Conservation (phyloP, 2,888 invertebrate species). For the Disparrhopalites patrizii region DNA sequence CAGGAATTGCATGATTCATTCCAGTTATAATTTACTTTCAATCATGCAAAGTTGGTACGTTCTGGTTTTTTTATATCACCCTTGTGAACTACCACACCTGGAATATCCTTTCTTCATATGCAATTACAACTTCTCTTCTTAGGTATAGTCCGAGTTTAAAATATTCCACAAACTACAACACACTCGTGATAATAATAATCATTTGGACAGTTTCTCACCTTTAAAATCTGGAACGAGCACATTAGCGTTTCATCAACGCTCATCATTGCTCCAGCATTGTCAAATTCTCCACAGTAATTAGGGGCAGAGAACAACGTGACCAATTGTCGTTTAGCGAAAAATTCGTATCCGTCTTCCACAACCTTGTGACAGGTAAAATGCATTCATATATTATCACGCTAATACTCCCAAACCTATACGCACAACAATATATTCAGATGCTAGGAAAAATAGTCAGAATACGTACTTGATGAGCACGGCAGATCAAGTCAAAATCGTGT, state of each 20-base stretch:
- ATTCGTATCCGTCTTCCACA: slow-evolving; percentile 98
- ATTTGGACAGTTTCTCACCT: too few relatives aligned
- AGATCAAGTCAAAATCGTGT: slow-evolving; percentile 95
- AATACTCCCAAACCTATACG: neutral
- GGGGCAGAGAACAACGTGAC: slow-evolving; percentile 99
- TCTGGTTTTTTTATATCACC: too few relatives aligned
- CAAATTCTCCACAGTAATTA: slow-evolving; percentile 97
- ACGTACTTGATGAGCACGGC: slow-evolving; percentile 97
- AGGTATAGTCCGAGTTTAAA: too few relatives aligned
- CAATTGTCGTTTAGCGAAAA: slow-evolving; percentile 96
- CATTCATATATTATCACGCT: neutral
- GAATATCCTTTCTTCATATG: too few relatives aligned
- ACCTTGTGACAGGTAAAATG: slow-evolving; percentile 58
- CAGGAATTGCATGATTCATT: too few relatives aligned
- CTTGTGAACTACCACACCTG: too few relatives aligned
- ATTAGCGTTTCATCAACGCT: slow-evolving; percentile 97
- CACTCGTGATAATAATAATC: too few relatives aligned
- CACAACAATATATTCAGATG: neutral
- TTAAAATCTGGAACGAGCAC: slow-evolving; percentile 99
- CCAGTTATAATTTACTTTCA: too few relatives aligned
- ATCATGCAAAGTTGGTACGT: too few relatives aligned
- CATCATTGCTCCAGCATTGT: slow-evolving; percentile 99
- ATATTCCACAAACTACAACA: too few relatives aligned
- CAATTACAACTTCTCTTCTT: too few relatives aligned
- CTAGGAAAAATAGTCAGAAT: slow-evolving; percentile 53